Evolutionary conservation across 2,888 invertebrate genomes (phyloP), one percentile per base, ranked within the genome.

Genomic region (Volucella zonaria): DNA sequence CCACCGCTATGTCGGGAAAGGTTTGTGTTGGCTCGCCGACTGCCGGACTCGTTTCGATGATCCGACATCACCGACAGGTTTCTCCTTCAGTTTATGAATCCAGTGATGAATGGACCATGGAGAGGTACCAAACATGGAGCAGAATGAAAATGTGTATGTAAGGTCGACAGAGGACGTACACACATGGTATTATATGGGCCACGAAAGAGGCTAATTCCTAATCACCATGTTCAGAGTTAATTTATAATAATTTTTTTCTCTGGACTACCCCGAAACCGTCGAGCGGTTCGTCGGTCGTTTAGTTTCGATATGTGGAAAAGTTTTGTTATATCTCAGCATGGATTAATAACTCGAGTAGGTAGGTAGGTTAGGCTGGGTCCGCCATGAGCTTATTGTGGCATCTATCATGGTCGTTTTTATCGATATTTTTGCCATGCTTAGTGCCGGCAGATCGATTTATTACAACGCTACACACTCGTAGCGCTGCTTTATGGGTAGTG

Each of bases 391-490:
- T 67, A 80, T 64, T 68, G 68, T 49, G 40, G 23, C 62, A 49
- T 77, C 56, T 49, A 62, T 62, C 70, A 70, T 77, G 62, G 62
- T 77, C 70, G 49, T 23, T 14, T 40, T 14, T 77, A 68, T 58
- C 70, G 52, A 64, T 64, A 70, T 47, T 76, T 66, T 76, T 58
- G 18, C 64, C 58, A 51, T 70, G 58, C 70, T 64, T 70, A 66
- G 38, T 61, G 66, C 23, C 66, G 18, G 77, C 59, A 42, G 47
- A 73, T 82, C 71, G 59, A 77, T 67, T 73, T 82, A 82, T 82
- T 82, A 77, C 67, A 43, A 52, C 81, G 58, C 58, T 45, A 59
- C 31, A 31, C 4, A 31, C 6, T 31, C 6, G 31, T 59, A 56
- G 75, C 2, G 49, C 54, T 12, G 40, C n/a, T 43, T 8, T 56